Evolutionary conservation across 2,888 invertebrate species (phyloP).

Genomic region (Tachina lurida): DNA sequence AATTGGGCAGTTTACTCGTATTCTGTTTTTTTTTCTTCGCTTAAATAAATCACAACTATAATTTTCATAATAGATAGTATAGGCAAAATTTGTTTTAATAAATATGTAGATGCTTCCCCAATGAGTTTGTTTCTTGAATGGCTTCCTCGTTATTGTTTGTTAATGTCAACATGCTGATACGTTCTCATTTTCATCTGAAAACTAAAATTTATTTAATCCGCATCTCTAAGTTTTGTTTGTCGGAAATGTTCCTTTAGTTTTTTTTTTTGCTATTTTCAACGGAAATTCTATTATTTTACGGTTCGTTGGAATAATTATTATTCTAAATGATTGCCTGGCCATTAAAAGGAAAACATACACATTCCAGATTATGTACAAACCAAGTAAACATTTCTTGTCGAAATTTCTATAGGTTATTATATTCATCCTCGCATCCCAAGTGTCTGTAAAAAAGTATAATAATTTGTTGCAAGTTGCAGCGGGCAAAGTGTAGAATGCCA

Average conservation of each 20-base stretch:
- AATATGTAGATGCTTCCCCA: not conserved
- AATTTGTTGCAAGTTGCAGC: too few species aligned
- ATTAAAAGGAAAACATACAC: not conserved
- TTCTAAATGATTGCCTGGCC: constrained; percentile 26
- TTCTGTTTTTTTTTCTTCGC: not conserved
- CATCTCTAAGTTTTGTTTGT: constrained; percentile 4
- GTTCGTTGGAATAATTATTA: constrained; percentile 56
- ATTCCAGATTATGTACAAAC: too few species aligned
- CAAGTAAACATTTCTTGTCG: too few species aligned
- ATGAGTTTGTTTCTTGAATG: not conserved
- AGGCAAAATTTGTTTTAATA: too few species aligned
- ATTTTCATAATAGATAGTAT: not conserved
- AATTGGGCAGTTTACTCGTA: constrained; percentile 45
- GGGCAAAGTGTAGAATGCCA: too few species aligned
- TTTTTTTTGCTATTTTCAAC: not conserved
- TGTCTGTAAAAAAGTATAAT: too few species aligned
- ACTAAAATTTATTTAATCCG: constrained; percentile 47
- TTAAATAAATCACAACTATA: constrained; percentile 23
- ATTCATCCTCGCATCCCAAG: too few species aligned
- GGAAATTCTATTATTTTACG: constrained; percentile 63
- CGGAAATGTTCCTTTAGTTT: not conserved
- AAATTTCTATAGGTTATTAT: too few species aligned
- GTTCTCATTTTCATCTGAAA: not conserved
- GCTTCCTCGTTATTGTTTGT: not conserved
- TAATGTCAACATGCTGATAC: constrained; percentile 3